These are phyloP conservation scores for Rhaphigaster nebulosa DNA, from an alignment of 2,888 invertebrate genomes.

Conservation along the genomic window DNA sequence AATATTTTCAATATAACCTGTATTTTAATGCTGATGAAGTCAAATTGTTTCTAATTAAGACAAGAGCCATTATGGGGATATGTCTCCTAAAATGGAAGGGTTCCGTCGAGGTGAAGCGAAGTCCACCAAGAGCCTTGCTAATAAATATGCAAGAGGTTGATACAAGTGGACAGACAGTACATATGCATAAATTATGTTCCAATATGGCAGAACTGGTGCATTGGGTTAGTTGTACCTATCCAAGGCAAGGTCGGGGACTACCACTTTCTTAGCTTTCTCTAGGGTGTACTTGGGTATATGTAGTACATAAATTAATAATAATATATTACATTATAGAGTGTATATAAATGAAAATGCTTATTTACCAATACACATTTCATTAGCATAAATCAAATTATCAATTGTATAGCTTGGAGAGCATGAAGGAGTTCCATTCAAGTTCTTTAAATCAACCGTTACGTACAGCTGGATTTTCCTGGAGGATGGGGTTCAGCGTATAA, in stretches of 20 bases:
- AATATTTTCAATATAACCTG: neutral
- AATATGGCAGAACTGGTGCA: neutral
- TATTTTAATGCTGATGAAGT: neutral
- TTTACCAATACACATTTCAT: too few relatives aligned
- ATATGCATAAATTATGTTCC: neutral
- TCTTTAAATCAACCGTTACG: too few relatives aligned
- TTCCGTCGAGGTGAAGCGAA: neutral
- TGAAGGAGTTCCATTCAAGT: too few relatives aligned
- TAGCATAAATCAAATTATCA: too few relatives aligned
- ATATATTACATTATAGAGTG: too few relatives aligned
- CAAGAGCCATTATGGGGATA: neutral
- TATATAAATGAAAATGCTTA: too few relatives aligned
- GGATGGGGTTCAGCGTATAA: too few relatives aligned
- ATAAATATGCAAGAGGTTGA: conserved; percentile 1
- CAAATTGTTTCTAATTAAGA: neutral
- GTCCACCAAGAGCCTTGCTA: neutral
- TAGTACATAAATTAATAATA: neutral
- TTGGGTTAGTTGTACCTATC: neutral
- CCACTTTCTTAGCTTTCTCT: neutral
- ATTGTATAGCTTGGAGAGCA: too few relatives aligned
- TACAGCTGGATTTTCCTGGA: too few relatives aligned
- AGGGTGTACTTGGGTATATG: neutral
- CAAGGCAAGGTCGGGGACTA: neutral
- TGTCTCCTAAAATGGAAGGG: neutral
- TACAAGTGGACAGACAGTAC: neutral